Evolutionary conservation across 2,113 vertebrate species (phyloP).

Genomic region (Thamnophis sirtalis): DNA sequence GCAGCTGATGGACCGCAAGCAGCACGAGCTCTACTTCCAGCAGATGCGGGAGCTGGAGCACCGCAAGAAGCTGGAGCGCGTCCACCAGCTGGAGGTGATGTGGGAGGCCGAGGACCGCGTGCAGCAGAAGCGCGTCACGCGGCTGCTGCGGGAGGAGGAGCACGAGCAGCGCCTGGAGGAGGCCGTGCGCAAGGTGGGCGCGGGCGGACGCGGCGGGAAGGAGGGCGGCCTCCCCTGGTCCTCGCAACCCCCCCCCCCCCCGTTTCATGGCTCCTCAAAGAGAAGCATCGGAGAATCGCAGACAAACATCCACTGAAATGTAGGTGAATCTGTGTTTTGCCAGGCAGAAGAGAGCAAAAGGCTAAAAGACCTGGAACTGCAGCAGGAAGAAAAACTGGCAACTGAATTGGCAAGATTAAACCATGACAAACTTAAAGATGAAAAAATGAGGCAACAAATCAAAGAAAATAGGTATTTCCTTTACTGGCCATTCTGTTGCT

Average conservation of each 20-base stretch:
- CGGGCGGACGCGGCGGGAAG: not conserved
- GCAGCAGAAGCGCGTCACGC: slow-evolving; percentile 63
- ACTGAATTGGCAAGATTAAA: slow-evolving; percentile 76
- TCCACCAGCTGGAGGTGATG: slow-evolving; percentile 49
- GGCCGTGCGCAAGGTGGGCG: slow-evolving; percentile 69
- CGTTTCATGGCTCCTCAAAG: not conserved
- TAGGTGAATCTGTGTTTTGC: not conserved
- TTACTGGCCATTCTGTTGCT: not conserved
- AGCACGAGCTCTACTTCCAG: slow-evolving; percentile 38
- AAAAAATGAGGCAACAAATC: slow-evolving; percentile 86
- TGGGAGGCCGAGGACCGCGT: slow-evolving; percentile 63
- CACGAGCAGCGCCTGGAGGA: slow-evolving; percentile 72
- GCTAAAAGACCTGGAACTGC: slow-evolving; percentile 60
- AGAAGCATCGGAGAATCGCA: not conserved
- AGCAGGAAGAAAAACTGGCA: slow-evolving; percentile 82
- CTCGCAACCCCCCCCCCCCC: rapidly evolving
- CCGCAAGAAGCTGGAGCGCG: slow-evolving; percentile 46
- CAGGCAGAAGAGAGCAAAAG: slow-evolving; percentile 76
- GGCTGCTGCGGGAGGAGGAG: slow-evolving; percentile 69
- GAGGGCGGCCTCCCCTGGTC: too few relatives aligned
- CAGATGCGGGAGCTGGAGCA: slow-evolving; percentile 57
- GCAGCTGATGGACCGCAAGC: slow-evolving; percentile 32
- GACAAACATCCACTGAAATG: not conserved
- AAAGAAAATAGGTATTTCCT: slow-evolving; percentile 83
- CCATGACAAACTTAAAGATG: slow-evolving; percentile 73